phyloP scores from a whole-genome alignment of 2,888 invertebrate genomes.

The Strigamia maritima region DNA sequence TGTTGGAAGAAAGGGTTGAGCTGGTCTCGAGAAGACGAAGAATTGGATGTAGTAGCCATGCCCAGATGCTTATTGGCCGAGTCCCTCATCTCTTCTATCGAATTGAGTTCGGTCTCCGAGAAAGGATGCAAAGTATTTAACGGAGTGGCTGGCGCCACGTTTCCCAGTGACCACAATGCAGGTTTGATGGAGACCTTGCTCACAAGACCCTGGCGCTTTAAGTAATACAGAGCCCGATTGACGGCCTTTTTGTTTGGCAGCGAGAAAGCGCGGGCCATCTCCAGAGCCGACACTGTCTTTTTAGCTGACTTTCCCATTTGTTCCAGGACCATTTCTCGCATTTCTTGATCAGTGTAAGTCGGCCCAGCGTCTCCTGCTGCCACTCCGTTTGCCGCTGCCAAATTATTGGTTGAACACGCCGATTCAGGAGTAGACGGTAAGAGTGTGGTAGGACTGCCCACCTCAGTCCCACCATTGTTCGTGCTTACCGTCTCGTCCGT shows the following conservation, averaged over 20 bases:
- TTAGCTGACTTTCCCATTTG: slow-evolving; percentile 38
- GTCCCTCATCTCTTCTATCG: slow-evolving; percentile 39
- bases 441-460: slow-evolving; percentile 17
- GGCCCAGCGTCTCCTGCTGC: slow-evolving; percentile 11
- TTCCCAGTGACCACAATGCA: slow-evolving; percentile 38
- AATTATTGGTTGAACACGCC: not conserved
- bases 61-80: not conserved
- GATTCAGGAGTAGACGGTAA: not conserved
- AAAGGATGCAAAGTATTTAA: slow-evolving; percentile 38
- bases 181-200: slow-evolving; percentile 39
- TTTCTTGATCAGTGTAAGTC: slow-evolving; percentile 37
- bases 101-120: slow-evolving; percentile 37
- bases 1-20: slow-evolving; percentile 40
- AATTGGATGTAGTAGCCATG: slow-evolving; percentile 8
- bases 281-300: slow-evolving; percentile 36
- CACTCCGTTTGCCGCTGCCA: not conserved
- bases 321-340: slow-evolving; percentile 39
- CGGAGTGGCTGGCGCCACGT: slow-evolving; percentile 37
- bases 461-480: slow-evolving; percentile 30
- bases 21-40: slow-evolving; percentile 29
- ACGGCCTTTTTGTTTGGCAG: slow-evolving; percentile 39
- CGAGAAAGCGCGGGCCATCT: slow-evolving; percentile 39
- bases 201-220: slow-evolving; percentile 39
- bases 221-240: slow-evolving; percentile 37
- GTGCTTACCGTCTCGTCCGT: slow-evolving; percentile 16